phyloP scores from a whole-genome alignment of 1,140 invertebrate genomes.

The Drosophila suzukii region DNA sequence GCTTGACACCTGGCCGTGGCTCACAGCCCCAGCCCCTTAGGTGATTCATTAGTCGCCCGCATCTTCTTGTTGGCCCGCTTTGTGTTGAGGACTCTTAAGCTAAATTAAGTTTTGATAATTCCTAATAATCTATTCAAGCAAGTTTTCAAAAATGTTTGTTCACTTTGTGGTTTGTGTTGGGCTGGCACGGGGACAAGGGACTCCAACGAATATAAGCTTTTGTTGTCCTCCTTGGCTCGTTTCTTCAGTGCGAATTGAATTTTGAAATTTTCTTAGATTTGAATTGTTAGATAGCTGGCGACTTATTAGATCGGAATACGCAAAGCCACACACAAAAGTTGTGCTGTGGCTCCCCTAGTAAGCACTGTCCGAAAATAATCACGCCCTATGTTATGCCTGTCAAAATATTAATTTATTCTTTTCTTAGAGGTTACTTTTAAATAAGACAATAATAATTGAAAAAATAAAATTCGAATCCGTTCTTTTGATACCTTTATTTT shows the following conservation, averaged over 20 bases:
- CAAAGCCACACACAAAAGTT: slow-evolving; percentile 58
- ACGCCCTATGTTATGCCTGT: no score
- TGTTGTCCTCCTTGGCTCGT: slow-evolving; percentile 47
- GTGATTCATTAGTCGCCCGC: slow-evolving; percentile 65
- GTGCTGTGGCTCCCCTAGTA: slow-evolving; percentile 34
- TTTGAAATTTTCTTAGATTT: slow-evolving; percentile 77
- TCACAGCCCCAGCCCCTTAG: slow-evolving; percentile 5
- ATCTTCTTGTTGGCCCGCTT: slow-evolving; percentile 9
- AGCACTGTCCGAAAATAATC: slow-evolving; percentile 12
- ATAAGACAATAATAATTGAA: background rate
- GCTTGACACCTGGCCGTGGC: slow-evolving; percentile 66
- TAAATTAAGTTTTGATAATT: slow-evolving; percentile 84
- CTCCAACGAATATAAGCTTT: slow-evolving; percentile 22
- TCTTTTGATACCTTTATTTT: no score
- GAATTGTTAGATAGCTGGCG: slow-evolving; percentile 65
- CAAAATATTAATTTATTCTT: no score
- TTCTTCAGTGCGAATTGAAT: slow-evolving; percentile 65
- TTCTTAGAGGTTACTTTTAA: no score
- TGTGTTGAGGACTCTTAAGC: slow-evolving; percentile 53
- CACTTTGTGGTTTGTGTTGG: slow-evolving; percentile 44
- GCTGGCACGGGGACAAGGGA: slow-evolving; percentile 7
- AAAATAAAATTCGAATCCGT: no score
- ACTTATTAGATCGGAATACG: slow-evolving; percentile 66
- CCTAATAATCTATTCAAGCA: slow-evolving; percentile 82
- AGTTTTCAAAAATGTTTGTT: slow-evolving; percentile 78